Evolutionary conservation across 2,888 invertebrate genomes (phyloP).

Genomic region (Steromphala cineraria): DNA sequence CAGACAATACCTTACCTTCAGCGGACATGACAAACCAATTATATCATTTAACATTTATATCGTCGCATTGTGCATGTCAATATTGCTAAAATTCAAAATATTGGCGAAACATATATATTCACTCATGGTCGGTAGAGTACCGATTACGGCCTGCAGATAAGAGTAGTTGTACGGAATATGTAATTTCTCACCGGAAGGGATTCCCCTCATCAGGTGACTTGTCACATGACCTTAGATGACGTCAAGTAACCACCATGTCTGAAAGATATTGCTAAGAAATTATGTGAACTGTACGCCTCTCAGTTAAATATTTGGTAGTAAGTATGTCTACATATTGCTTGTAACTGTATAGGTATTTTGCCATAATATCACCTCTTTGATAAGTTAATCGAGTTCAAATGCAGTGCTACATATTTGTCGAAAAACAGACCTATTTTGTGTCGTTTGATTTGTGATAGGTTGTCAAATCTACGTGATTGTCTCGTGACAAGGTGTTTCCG

Average conservation of each 20-base stretch:
- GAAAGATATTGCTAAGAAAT: slow-evolving; percentile 10
- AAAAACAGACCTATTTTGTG: neutral
- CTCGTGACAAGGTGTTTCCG: too few species aligned
- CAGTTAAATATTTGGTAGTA: neutral
- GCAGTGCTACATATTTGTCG: too few species aligned
- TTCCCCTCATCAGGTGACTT: slow-evolving; percentile 41
- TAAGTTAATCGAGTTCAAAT: too few species aligned
- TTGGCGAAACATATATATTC: too few species aligned
- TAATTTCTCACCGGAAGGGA: slow-evolving; percentile 38
- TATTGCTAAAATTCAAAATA: too few species aligned
- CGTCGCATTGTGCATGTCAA: too few species aligned
- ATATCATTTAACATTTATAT: too few species aligned
- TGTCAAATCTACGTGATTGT: neutral
- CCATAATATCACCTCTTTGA: too few species aligned
- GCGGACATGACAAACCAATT: too few species aligned
- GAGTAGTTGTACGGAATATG: neutral
- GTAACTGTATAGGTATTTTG: neutral
- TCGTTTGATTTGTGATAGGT: neutral
- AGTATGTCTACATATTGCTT: neutral
- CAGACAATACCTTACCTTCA: too few species aligned
- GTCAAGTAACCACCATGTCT: slow-evolving; percentile 38
- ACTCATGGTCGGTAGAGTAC: too few species aligned
- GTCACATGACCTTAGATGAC: slow-evolving; percentile 49
- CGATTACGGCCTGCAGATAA: too few species aligned
- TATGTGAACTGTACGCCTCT: neutral